These are phyloP conservation scores for Hephaestus fuliginosus DNA, from an alignment of 2,797 vertebrate genomes.

Conservation along the genomic window DNA sequence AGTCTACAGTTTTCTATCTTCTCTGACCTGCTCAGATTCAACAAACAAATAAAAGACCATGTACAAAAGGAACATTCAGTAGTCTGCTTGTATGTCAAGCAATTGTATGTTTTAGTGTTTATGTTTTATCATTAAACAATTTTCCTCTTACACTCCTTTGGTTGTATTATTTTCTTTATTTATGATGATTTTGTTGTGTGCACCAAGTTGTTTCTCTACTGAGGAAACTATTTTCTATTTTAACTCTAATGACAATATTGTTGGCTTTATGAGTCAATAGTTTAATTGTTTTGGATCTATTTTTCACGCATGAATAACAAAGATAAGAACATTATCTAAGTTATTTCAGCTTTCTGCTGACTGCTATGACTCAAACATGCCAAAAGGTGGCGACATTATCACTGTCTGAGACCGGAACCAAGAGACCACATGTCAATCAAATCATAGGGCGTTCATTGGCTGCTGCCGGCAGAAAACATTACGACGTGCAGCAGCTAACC, in stretches of 20 bases:
- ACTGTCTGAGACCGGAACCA: fast-evolving
- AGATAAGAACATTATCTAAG: neutral
- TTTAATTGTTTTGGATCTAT: neutral
- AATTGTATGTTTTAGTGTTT: neutral
- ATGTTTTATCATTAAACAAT: slow-evolving; percentile 7
- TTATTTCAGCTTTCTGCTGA: neutral
- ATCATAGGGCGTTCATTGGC: slow-evolving; percentile 30
- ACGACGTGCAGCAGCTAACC: neutral
- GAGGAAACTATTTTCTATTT: neutral
- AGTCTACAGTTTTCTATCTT: neutral
- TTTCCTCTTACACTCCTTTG: no score
- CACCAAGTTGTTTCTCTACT: neutral
- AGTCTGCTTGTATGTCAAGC: neutral
- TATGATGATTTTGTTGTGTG: neutral
- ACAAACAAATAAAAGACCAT: no score
- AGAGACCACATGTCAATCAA: neutral
- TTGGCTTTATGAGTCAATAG: neutral
- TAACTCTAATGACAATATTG: neutral
- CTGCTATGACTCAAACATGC: neutral
- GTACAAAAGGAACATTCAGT: neutral
- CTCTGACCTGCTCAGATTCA: neutral
- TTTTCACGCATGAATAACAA: neutral
- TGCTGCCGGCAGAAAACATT: fast-evolving
- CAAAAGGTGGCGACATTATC: slow-evolving; percentile 24
- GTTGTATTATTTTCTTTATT: neutral